Base-by-base conservation (phyloP, 2,797 vertebrate species). In the Pseudomugil tenellus region DNA sequence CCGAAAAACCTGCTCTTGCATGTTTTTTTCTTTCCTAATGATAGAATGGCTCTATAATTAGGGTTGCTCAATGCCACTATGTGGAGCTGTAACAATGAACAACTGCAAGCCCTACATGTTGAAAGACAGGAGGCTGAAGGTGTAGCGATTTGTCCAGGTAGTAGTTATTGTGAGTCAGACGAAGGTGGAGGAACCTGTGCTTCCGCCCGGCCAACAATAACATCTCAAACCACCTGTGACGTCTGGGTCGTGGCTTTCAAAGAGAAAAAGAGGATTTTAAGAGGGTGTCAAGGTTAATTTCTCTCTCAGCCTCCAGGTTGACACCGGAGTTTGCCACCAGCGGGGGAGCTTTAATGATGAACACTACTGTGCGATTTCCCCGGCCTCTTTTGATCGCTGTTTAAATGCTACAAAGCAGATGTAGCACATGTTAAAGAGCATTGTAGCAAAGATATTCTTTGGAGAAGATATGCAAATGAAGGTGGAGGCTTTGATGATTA, bases 171-270 rank as follows among this genome's bases (percentile, higher is more conserved):
- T 66, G 86, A 80, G 77, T 79, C 80, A 80, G 64, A 57, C 1
- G 4, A 14, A 82, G 78, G 82, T 81, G 79, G 91, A 76, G 60
- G 55, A 93, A 93, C 92, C 90, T 85, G 91, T 79, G 74, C 68
- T 52, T 51, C 90, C 79, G 77, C 81, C 43, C 58, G 0, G 34
- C 71, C 43, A 17, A 52, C 69, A 72, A 77, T n/a, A n/a, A n/a
- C 48, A 32, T 41, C 49, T 58, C 67, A 79, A 19, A 53, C 2
- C 11, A 35, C 13, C 14, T 2, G 9, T 41, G 62, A 46, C 28
- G 28, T 19, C 10, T 29, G 13, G 9, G 13, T 25, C 41, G 64
- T 9, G 37, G 26, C 41, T 69, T 70, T 8, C 67, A 61, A 3
- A 57, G 16, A 26, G 21, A 10, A 21, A 71, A 39, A 73, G 67